Percentiles rank a stretch among this genome's conserved stretches.
phyloP scores from a whole-genome alignment of 2,797 vertebrate genomes.

The Hydrocynus forskahlii region DNA sequence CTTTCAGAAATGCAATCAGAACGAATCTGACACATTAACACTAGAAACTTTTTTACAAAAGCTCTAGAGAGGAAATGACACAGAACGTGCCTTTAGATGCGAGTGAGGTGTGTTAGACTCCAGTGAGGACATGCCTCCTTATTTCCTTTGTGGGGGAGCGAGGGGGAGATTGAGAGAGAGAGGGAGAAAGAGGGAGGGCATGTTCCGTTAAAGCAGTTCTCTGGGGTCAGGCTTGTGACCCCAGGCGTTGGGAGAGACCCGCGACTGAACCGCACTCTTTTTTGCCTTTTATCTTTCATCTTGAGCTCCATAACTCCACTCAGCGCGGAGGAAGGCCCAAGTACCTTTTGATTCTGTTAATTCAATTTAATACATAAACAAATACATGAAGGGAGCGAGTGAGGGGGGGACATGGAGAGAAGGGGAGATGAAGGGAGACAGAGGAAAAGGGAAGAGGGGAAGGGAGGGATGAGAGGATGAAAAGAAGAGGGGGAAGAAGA shows the following conservation, averaged over 20 bases:
- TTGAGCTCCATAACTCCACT: slow-evolving; percentile 78
- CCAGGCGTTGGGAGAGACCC: slow-evolving; percentile 69
- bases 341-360: slow-evolving; percentile 86
- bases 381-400: slow-evolving; percentile 72
- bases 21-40: slow-evolving; percentile 17
- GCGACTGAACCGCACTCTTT: slow-evolving; percentile 77
- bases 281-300: slow-evolving; percentile 81
- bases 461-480: slow-evolving; percentile 62
- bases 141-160: slow-evolving; percentile 52
- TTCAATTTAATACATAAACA: slow-evolving; percentile 87
- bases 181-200: slow-evolving; percentile 35
- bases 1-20: slow-evolving; percentile 1
- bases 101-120: slow-evolving; percentile 33
- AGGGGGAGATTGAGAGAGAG: slow-evolving; percentile 30
- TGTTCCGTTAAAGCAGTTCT: slow-evolving; percentile 57
- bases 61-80: slow-evolving; percentile 34
- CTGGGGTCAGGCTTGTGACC: slow-evolving; percentile 61
- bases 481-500: slow-evolving; percentile 53
- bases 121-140: slow-evolving; percentile 46
- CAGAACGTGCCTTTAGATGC: slow-evolving; percentile 19
- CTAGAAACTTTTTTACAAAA: not conserved
- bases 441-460: slow-evolving; percentile 55
- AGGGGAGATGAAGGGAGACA: slow-evolving; percentile 65
- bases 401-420: slow-evolving; percentile 62
- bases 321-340: slow-evolving; percentile 73